Base-by-base conservation (phyloP, 2,797 vertebrate species). In the Melanotaenia maccullochi region DNA sequence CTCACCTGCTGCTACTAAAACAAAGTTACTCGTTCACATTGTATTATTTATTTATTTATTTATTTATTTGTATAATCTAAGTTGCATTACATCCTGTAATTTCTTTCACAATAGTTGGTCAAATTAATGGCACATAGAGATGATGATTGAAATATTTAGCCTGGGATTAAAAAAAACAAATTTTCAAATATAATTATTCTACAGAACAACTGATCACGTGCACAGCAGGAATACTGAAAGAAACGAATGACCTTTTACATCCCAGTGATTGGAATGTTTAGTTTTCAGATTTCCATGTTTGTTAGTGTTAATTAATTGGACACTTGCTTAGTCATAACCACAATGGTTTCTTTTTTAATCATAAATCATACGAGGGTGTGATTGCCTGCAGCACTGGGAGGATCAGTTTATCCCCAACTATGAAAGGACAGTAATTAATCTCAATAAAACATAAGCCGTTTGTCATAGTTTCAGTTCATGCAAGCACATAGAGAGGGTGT, bases 281-380 rank as follows among this genome's bases (percentile, higher is more conserved):
- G 30, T 55, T 28, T 28, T 28, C 52, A 68, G 60, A 67, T 68
- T 73, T 68, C 30, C 35, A 61, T 71, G 62, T 30, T 71, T 68
- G 67, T 64, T 79, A 59, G 80, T 71, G 54, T 38, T 68, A 65
- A 73, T 67, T 61, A 58, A 44, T 58, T 49, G 40, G 68, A 5
- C 33, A 24, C 68, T 58, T 52, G 28, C 16, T 75, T 25, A 18
- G 14, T 79, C 52, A 60, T 42, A 55, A 25, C 38, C 38, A 65
- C 32, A 56, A 63, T 30, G 9, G 69, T 3, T 51, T 25, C 8
- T 30, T 25, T 60, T 71, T 25, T 56, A 24, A 24, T 57, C 36
- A 7, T n/a, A 36, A 35, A 62, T 22, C 1, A 33, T 35, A 49
- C 49, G 9, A 25, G 1, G 4, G 1, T 56, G 36, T 56, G 32